These are phyloP conservation scores for Nemotelus nigrinus DNA, from an alignment of 2,888 invertebrate species.

Conservation along the genomic window DNA sequence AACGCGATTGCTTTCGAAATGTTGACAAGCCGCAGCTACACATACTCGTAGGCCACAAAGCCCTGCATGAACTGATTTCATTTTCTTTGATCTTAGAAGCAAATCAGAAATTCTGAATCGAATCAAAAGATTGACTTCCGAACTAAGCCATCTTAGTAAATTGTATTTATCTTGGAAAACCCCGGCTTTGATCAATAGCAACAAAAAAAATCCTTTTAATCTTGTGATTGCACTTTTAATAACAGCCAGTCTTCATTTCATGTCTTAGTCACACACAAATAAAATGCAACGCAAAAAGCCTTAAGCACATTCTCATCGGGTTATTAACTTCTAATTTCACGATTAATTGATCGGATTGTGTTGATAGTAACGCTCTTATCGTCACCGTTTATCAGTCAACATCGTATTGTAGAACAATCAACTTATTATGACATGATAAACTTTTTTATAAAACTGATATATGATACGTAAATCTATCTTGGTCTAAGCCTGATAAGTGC, in stretches of 20 bases:
- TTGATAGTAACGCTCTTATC: conserved; percentile 11
- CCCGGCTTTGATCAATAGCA: too few species aligned
- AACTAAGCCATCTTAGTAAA: too few species aligned
- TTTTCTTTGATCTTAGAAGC: background rate
- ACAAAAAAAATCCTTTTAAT: too few species aligned
- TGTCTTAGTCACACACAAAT: too few species aligned
- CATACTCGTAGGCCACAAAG: background rate
- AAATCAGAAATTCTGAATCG: too few species aligned
- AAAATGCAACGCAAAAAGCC: background rate
- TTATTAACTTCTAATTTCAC: background rate
- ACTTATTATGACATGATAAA: conserved; percentile 18
- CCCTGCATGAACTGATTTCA: background rate
- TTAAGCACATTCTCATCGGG: background rate
- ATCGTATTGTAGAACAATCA: conserved; percentile 17
- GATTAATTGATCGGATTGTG: background rate
- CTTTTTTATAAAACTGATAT: conserved; percentile 5
- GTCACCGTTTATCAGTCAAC: conserved; percentile 20
- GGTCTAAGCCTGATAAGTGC: conserved; percentile 6
- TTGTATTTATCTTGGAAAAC: too few species aligned
- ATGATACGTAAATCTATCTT: conserved; percentile 32
- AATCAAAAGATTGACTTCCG: too few species aligned
- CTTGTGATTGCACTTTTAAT: too few species aligned
- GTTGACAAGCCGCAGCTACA: background rate
- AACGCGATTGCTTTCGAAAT: conserved; percentile 13
- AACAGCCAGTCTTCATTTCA: too few species aligned